Evolutionary conservation across 92 coral and sea anemone species (phyloP).

Genomic region (Paramuricea clavata): DNA sequence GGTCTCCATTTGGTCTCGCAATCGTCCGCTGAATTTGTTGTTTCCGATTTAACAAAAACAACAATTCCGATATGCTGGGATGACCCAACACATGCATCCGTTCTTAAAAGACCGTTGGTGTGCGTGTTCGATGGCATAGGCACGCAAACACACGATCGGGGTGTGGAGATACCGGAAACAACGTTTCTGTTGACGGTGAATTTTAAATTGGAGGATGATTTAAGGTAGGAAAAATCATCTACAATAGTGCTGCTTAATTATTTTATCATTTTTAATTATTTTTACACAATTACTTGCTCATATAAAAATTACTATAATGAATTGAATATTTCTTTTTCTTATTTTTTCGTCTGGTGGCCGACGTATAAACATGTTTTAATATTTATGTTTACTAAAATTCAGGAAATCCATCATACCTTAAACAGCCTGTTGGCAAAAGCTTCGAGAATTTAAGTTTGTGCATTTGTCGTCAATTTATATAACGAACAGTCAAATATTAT

Average conservation of each 20-base stretch:
- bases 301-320: too few species aligned
- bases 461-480: too few species aligned
- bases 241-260: not conserved
- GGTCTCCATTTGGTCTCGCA: slow-evolving; percentile 11
- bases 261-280: too few species aligned
- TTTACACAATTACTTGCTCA: not conserved
- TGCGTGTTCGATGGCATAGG: not conserved
- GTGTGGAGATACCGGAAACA: not conserved
- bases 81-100: not conserved
- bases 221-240: not conserved
- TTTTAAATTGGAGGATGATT: slow-evolving; percentile 14
- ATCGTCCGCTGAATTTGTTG: slow-evolving; percentile 1
- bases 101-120: not conserved
- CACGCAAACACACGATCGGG: not conserved
- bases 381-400: too few species aligned
- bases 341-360: too few species aligned
- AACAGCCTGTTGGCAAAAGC: too few species aligned
- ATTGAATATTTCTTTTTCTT: too few species aligned
- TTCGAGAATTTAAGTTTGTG: too few species aligned
- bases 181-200: slow-evolving; percentile 7
- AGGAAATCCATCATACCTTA: too few species aligned
- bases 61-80: slow-evolving; percentile 8
- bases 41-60: not conserved
- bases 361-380: too few species aligned
- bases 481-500: too few species aligned